These are phyloP conservation scores for Gastrophryne carolinensis DNA, from an alignment of 2,797 vertebrate species.

Conservation along the genomic window DNA sequence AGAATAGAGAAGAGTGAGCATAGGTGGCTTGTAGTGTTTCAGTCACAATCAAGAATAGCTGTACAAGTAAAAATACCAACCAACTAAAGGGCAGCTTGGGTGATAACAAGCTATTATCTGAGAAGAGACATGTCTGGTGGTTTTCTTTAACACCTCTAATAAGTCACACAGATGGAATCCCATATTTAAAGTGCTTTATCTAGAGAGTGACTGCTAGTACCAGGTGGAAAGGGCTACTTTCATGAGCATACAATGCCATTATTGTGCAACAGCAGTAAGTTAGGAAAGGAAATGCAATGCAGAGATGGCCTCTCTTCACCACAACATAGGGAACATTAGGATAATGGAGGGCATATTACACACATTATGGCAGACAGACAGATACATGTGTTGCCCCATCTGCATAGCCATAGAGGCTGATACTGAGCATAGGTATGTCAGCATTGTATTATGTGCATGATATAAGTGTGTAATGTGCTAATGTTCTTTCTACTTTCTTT, in stretches of 20 bases:
- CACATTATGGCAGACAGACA: constrained; percentile 16
- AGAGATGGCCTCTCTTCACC: constrained; percentile 35
- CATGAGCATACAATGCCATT: constrained; percentile 20
- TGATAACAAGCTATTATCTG: neutral
- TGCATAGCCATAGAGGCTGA: too few relatives aligned
- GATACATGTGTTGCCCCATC: too few relatives aligned
- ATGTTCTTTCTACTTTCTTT: too few relatives aligned
- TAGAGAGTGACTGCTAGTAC: constrained; percentile 25
- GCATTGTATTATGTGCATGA: too few relatives aligned
- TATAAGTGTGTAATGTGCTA: too few relatives aligned
- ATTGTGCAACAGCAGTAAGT: constrained; percentile 34
- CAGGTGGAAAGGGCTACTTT: constrained; percentile 31
- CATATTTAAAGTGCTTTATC: constrained; percentile 22
- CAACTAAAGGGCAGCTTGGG: neutral
- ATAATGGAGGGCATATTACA: constrained; percentile 33
- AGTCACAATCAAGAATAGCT: neutral
- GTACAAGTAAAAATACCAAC: neutral
- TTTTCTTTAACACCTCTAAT: constrained; percentile 3
- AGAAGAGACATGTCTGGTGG: neutral
- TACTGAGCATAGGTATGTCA: too few relatives aligned
- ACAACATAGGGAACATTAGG: constrained; percentile 39
- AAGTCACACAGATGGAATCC: constrained; percentile 15
- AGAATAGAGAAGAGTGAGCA: too few relatives aligned
- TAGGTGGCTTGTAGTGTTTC: neutral
- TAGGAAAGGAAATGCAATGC: constrained; percentile 29